Evolutionary conservation across 2,113 vertebrate genomes (phyloP), one percentile per base, ranked within the genome.

Genomic region (Lophura nycthemera): DNA sequence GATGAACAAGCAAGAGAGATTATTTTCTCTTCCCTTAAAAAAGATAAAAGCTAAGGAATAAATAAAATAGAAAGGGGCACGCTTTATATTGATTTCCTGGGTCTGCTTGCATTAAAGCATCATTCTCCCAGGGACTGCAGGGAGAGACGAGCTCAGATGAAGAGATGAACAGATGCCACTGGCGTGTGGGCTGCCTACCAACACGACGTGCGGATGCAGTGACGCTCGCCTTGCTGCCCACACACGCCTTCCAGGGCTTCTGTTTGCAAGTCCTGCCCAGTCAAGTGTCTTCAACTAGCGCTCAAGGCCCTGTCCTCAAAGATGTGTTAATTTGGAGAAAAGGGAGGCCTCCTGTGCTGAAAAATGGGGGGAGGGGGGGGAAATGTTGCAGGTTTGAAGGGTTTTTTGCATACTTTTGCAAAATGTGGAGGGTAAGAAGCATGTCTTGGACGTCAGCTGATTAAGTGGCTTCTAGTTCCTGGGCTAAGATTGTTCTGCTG

Each of bases 231-330:
- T 66, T 60, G 92, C 93, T 89, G 81, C 95, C 79, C 93, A 95
- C 95, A 96, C 84, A 91, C 88, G 56, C 80, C 91, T 74, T 27
- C 3, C 48, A 47, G 92, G 86, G 89, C 96, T 97, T 97, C 96
- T 95, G 86, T 93, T 96, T 95, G 73, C 85, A 74, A 29, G 73
- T 91, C 81, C 74, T 88, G 71, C 47, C 29, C 75, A 54, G 89
- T 52, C 61, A 21, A 30, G 12, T 54, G 43, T 24, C 70, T 54
- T 38, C 78, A 72, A 56, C 4, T 7, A 64, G 71, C 32, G 5
- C 69, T 81, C 89, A 14, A 42, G 67, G 34, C 57, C 18, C 45
- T 56, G 45, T 6, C 76, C 83, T 10, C 43, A 38, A 89, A 95
- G 64, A 95, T 22, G 64, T 54, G 83, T 13, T 22, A 30, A 76